phyloP scores from a whole-genome alignment of 2,113 vertebrate species.

The Platycercus adscitus region DNA sequence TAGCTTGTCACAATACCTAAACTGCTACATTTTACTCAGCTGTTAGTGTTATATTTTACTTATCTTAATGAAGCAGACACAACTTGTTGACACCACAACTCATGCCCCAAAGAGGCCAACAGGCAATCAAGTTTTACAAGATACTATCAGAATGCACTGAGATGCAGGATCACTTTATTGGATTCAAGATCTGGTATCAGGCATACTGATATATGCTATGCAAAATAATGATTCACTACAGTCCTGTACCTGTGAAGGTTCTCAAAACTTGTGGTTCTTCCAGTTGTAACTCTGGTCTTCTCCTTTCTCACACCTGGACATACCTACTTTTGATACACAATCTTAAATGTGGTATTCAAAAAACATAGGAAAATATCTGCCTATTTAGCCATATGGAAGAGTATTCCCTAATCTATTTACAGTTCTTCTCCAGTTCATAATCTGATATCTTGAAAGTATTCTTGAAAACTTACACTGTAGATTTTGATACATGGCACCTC shows the following conservation, averaged over 20 bases:
- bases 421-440: not conserved
- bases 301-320: not conserved
- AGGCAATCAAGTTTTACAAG: not conserved
- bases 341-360: not conserved
- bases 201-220: not conserved
- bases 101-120: not conserved
- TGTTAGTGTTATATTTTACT: not conserved
- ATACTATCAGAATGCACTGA: not conserved
- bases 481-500: fast-evolving
- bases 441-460: not conserved
- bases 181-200: not conserved
- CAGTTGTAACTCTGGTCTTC: not conserved
- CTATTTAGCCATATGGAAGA: not conserved
- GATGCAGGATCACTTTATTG: not conserved
- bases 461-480: not conserved
- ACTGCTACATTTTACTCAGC: not conserved
- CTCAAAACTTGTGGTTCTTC: not conserved
- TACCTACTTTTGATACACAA: not conserved
- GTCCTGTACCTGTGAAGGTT: not conserved
- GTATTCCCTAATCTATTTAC: not conserved
- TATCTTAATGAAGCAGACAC: not conserved
- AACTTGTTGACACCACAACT: not conserved
- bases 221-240: not conserved
- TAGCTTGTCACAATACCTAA: not conserved
- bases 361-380: not conserved